A percentile compares a stretch with the other conserved stretches of the same genome.
Evolutionary conservation across 1,140 invertebrate species (phyloP).

Genomic region (Atta cephalotes): DNA sequence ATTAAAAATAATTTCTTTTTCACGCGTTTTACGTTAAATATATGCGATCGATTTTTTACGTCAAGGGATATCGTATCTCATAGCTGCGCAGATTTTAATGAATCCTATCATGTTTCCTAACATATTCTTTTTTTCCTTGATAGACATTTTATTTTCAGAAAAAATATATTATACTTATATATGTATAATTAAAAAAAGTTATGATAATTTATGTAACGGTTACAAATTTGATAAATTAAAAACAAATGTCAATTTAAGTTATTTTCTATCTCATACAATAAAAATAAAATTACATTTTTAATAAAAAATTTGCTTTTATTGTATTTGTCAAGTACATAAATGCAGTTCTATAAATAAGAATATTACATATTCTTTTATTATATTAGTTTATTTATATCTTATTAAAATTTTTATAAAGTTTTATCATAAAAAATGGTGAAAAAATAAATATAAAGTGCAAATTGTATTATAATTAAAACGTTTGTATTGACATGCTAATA

Average conservation of each 20-base stretch:
- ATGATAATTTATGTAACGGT: not conserved
- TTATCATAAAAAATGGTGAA: not conserved
- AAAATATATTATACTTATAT: not conserved
- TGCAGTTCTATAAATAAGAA: not conserved
- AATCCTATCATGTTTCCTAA: slow-evolving; percentile 1
- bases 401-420: slow-evolving; percentile 11
- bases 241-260: not conserved
- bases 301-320: not conserved
- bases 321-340: not conserved
- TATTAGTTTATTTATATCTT: not conserved
- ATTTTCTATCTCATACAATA: not conserved
- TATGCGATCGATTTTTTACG: not conserved
- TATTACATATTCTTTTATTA: not conserved
- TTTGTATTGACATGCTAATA: not conserved
- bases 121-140: not conserved
- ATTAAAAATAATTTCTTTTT: not conserved
- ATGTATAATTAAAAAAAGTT: not conserved
- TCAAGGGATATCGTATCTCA: slow-evolving; percentile 14
- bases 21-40: not conserved
- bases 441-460: not conserved
- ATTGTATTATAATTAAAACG: not conserved
- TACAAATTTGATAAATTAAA: not conserved
- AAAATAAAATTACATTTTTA: not conserved
- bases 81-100: slow-evolving; percentile 26
- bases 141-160: not conserved